phyloP scores from a whole-genome alignment of 2,113 vertebrate species.

The Circaetus gallicus region DNA sequence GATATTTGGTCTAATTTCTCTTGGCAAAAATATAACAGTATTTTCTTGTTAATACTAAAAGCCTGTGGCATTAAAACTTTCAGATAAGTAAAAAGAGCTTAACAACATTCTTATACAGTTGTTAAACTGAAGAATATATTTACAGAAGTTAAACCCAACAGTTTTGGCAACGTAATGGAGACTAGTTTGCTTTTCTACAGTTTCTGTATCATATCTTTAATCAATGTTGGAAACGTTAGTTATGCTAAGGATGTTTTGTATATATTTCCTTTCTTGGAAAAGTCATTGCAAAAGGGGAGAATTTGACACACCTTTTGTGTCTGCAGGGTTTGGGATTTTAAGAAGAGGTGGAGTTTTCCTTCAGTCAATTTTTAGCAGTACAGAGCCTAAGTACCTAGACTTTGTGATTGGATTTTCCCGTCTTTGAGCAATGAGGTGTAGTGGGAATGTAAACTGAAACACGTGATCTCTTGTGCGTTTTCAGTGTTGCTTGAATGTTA shows the following conservation, averaged over 20 bases:
- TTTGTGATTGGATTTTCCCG: not conserved
- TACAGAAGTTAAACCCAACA: not conserved
- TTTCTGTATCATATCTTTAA: not conserved
- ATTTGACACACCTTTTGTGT: not conserved
- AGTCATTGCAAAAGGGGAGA: not conserved
- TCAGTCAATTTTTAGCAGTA: not conserved
- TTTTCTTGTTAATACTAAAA: constrained; percentile 64
- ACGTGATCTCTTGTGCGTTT: not conserved
- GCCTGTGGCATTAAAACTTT: not conserved
- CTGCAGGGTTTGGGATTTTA: not conserved
- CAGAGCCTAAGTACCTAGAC: not conserved
- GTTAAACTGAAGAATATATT: not conserved
- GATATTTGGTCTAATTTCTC: constrained; percentile 51
- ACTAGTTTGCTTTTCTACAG: not conserved
- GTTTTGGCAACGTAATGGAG: not conserved
- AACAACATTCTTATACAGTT: not conserved
- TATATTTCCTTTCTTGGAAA: not conserved
- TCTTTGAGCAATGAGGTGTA: not conserved
- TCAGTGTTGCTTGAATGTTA: not conserved
- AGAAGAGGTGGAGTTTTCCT: not conserved
- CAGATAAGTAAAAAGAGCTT: not conserved
- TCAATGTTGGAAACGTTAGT: fast-evolving
- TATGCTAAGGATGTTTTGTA: not conserved
- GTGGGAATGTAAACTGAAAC: not conserved
- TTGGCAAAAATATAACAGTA: constrained; percentile 29